These are phyloP conservation scores for Montifringilla adamsi DNA, from an alignment of 2,113 vertebrate genomes.

Conservation along the genomic window DNA sequence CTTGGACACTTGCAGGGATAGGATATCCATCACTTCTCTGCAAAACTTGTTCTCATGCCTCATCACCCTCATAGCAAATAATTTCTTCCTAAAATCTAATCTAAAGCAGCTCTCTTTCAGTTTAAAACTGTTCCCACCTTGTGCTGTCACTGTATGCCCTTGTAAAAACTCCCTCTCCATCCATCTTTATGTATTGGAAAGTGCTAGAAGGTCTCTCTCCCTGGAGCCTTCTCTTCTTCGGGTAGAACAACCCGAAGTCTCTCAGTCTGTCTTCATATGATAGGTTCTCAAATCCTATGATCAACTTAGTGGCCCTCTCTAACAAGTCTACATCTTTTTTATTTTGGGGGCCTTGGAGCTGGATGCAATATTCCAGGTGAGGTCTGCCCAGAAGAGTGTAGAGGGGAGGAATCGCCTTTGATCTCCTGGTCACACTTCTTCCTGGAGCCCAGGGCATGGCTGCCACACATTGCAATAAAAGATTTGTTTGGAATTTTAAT, in stretches of 20 bases:
- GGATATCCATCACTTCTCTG: background rate
- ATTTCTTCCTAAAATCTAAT: background rate
- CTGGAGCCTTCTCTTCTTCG: background rate
- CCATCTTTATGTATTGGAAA: background rate
- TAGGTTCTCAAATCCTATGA: background rate
- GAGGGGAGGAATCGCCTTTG: background rate
- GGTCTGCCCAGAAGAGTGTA: background rate
- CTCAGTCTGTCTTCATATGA: background rate
- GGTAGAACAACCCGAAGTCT: background rate
- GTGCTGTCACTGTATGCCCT: background rate
- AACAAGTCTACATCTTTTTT: background rate
- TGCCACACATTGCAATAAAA: background rate
- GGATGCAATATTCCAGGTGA: background rate
- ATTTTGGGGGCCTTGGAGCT: fast-evolving
- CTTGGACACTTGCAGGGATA: background rate
- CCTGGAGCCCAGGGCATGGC: no score
- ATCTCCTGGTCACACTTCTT: background rate
- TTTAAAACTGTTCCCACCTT: background rate
- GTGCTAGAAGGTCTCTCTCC: background rate
- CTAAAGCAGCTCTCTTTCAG: background rate
- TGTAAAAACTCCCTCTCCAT: background rate
- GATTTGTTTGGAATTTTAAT: background rate
- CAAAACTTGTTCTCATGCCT: background rate
- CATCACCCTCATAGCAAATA: background rate
- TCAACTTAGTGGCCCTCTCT: background rate